Evolutionary conservation across 2,797 vertebrate species (phyloP), one percentile per base, ranked within the genome.

Genomic region (Gobionotothen gibberifrons): DNA sequence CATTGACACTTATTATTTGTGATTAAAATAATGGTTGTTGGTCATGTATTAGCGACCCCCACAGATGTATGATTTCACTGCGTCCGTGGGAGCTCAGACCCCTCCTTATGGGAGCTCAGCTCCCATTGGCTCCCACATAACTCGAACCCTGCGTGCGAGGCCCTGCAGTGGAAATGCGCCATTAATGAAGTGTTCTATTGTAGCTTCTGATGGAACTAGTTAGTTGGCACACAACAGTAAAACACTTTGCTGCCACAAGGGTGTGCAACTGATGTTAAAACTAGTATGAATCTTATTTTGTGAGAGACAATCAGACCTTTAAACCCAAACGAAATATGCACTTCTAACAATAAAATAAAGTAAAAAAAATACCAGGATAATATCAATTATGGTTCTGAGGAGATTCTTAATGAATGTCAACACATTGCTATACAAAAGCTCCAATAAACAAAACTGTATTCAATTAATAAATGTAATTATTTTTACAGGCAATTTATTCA

Each of bases 221-320:
- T 51, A 26, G n/a, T 40, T 61, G 39, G 42, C 36, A 59, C 36
- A 69, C 40, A 70, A 21, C 9, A 26, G 15, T 29, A 51, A 57
- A 39, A 22, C 75, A 72, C 66, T 62, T 43, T 81, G 22, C 60
- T 48, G 58, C 76, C 83, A 85, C 78, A 44, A 74, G 71, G 68
- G 66, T 75, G 68, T 75, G 73, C 54, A 68, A 71, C 42, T 68
- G 58, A 72, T 60, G 32, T 17, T 55, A 44, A 9, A 15, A 48
- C 21, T 32, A 7, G 9, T 14, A 8, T 9, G 17, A 8, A 42
- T 26, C 51, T 11, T 21, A 40, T 5, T 19, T 9, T 10, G 16
- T 32, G 9, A 21, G n/a, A 70, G 11, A 57, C 16, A 21, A 8
- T 1, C 7, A 51, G 2, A 51, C 26, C 10, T 48, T 51, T 22